phyloP scores from a whole-genome alignment of 2,888 invertebrate genomes.

The Cerastoderma edule region DNA sequence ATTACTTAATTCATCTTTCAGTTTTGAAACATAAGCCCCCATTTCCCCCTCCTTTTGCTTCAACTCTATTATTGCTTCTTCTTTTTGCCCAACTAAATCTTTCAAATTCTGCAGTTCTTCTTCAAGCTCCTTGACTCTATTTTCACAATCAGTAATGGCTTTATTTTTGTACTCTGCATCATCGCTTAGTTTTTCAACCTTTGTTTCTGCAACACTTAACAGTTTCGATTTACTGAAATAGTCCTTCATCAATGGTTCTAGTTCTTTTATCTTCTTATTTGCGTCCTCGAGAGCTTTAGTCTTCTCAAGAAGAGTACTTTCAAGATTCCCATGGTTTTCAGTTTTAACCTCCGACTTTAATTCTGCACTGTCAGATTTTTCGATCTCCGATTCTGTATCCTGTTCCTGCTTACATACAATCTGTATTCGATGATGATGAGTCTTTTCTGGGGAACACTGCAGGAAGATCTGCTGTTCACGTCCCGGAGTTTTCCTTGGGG shows the following conservation, averaged over 20 bases:
- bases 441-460: conserved; percentile 26
- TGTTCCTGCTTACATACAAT: conserved; percentile 64
- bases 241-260: conserved; percentile 79
- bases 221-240: conserved; percentile 42
- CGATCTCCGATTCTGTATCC: conserved; percentile 53
- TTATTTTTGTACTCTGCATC: conserved; percentile 45
- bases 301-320: conserved; percentile 25
- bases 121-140: conserved; percentile 45
- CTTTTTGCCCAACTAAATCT: conserved; percentile 37
- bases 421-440: conserved; percentile 26
- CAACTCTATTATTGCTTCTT: conserved; percentile 37
- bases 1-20: conserved; percentile 67
- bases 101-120: conserved; percentile 32
- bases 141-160: conserved; percentile 32
- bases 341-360: conserved; percentile 27
- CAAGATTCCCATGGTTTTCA: not conserved
- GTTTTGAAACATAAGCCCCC: conserved; percentile 56
- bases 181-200: conserved; percentile 41
- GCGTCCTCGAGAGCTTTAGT: conserved; percentile 42
- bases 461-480: conserved; percentile 3
- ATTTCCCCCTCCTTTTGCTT: conserved; percentile 87
- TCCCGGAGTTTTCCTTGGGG: conserved; percentile 24
- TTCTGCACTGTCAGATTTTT: conserved; percentile 45
- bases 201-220: conserved; percentile 33
- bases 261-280: conserved; percentile 87